phyloP scores from a whole-genome alignment of 2,888 invertebrate genomes.

The Julus scandinavius region DNA sequence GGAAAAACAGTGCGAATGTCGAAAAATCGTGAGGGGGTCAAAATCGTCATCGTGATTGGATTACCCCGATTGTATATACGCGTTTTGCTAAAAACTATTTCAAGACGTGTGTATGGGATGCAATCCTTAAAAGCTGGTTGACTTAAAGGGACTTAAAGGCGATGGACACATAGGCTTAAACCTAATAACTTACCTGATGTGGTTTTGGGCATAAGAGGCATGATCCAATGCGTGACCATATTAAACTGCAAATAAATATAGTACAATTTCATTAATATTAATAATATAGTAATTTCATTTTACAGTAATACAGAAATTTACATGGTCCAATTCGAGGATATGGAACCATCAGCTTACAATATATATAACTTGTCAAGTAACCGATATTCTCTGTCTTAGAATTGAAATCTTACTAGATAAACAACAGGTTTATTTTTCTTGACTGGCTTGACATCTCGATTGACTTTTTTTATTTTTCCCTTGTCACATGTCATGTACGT shows the following conservation, averaged over 20 bases:
- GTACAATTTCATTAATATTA: too few species aligned
- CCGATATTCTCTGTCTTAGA: too few species aligned
- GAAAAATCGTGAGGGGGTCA: background rate
- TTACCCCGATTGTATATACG: background rate
- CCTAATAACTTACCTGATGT: background rate
- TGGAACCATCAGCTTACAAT: too few species aligned
- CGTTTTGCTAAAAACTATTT: constrained; percentile 11
- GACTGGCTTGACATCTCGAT: too few species aligned
- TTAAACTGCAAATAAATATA: too few species aligned
- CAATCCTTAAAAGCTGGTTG: background rate
- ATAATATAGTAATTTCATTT: too few species aligned
- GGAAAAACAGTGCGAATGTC: background rate
- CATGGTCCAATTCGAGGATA: too few species aligned
- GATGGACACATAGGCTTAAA: background rate
- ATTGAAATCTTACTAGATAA: too few species aligned
- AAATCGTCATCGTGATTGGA: background rate
- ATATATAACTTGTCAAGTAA: too few species aligned
- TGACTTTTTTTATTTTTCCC: background rate
- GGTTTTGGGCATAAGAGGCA: background rate
- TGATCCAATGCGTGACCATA: too few species aligned
- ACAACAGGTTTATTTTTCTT: too few species aligned
- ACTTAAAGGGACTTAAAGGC: background rate
- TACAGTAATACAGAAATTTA: too few species aligned
- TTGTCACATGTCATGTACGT: background rate
- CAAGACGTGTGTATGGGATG: background rate